These are phyloP conservation scores for Prionace glauca DNA, from an alignment of 2,797 vertebrate genomes.

Conservation along the genomic window DNA sequence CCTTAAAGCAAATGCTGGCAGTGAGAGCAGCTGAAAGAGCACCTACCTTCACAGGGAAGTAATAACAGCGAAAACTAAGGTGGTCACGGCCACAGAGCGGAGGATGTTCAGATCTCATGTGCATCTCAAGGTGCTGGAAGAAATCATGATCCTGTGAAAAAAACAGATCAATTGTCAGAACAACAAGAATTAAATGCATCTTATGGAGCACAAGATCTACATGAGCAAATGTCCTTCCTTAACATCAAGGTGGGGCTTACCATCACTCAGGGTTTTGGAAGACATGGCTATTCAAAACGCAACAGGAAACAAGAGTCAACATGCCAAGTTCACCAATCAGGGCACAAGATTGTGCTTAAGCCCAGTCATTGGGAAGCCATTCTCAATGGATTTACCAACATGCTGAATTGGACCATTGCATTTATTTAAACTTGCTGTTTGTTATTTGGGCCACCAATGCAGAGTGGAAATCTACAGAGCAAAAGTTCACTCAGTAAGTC, in stretches of 20 bases:
- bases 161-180: not conserved
- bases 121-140: constrained; percentile 98
- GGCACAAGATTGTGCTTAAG: not conserved
- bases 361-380: not conserved
- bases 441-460: not conserved
- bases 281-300: not conserved
- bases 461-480: not conserved
- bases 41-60: constrained; percentile 92
- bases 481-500: not conserved
- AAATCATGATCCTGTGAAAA: constrained; percentile 85
- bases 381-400: not conserved
- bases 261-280: not conserved
- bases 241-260: not conserved
- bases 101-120: constrained; percentile 91
- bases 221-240: not conserved
- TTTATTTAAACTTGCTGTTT: not conserved
- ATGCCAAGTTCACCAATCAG: no score
- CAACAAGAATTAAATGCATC: not conserved
- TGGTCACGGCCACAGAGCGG: constrained; percentile 93
- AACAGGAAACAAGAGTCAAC: not conserved
- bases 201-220: not conserved
- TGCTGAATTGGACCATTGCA: not conserved
- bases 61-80: constrained; percentile 96
- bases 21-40: not conserved
- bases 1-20: not conserved